Evolutionary conservation across 2,113 vertebrate genomes (phyloP), one percentile per base, ranked within the genome.

Genomic region (Mungos mungo): DNA sequence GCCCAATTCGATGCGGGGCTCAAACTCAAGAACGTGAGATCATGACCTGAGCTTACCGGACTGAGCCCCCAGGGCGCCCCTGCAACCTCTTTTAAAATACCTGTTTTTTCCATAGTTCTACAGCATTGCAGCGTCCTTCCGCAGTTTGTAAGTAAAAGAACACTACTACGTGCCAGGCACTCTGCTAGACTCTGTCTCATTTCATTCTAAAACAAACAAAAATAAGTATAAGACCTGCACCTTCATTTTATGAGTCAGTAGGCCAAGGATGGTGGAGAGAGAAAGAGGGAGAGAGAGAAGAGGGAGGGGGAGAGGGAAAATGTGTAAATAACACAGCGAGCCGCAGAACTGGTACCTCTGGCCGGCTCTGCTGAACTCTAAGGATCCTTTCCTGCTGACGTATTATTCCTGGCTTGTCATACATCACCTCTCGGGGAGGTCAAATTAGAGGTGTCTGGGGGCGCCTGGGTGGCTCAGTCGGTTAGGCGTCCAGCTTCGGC

Each of bases 161-260:
- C 23, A 29, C 71, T 57, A 88, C 5, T 60, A 47, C 35, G 12
- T 76, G 57, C 47, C 76, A 38, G 25, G 47, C 27, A 68, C 47
- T 89, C 23, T 89, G 29, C 38, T 60, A 27, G 14, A 69, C 66
- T 54, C 23, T 72, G 35, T 89, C 33, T 88, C 60, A 63, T 27
- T 89, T 84, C 52, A 60, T 63, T 93, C 84, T 69, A 54, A 71
- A 50, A 60, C 69, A 88, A 81, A 63, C 68, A 68, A 72, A 27
- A 35, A 41, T 35, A 74, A 79, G 25, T 68, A 1, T 65, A 85
- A 93, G 33, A 85, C 33, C 54, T 18, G 38, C 27, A 68, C 21
- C 63, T 68, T 77, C 45, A 81, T 29, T 41, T 60, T 71, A 85
- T 29, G 63, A 21, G 38, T 63, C 25, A 71, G 33, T 6, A 95